A percentile compares a stretch with the other conserved stretches of the same genome.
Conservation (phyloP, 37 sponge, comb jelly and placozoan genomes). For the Spongia lamella region DNA sequence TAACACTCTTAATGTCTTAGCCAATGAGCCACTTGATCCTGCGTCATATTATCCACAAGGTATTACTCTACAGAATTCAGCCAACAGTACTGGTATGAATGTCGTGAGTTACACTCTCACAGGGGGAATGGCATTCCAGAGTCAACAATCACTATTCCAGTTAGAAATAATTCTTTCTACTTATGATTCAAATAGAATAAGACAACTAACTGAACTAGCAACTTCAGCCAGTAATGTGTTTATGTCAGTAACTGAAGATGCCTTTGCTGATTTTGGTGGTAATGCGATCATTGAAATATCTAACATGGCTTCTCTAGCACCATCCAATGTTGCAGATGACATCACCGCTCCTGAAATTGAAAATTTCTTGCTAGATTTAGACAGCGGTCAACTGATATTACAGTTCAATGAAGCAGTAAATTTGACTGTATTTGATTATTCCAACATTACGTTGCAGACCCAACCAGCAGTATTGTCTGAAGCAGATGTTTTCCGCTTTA, state of each 20-base stretch:
- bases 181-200: constrained; percentile 72
- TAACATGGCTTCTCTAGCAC: constrained; percentile 62
- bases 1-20: constrained; percentile 55
- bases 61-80: constrained; percentile 73
- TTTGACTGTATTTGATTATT: constrained; percentile 37
- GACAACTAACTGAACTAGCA: constrained; percentile 67
- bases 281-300: constrained; percentile 65
- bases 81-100: constrained; percentile 47
- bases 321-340: constrained; percentile 53
- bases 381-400: constrained; percentile 51
- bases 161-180: constrained; percentile 66
- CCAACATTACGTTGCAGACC: constrained; percentile 61
- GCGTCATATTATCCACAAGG: constrained; percentile 65
- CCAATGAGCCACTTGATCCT: constrained; percentile 86
- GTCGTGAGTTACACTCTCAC: constrained; percentile 67
- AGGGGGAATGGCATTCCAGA: constrained; percentile 71
- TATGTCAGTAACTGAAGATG: constrained; percentile 38
- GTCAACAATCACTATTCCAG: constrained; percentile 45
- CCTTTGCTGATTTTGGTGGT: constrained; percentile 79
- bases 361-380: constrained; percentile 63
- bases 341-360: constrained; percentile 52
- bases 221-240: constrained; percentile 43
- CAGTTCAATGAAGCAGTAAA: constrained; percentile 73
- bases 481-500: constrained; percentile 30
- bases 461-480: not conserved